Base-by-base conservation (phyloP, 2,797 vertebrate species). In the Halcyon leucocephala region DNA sequence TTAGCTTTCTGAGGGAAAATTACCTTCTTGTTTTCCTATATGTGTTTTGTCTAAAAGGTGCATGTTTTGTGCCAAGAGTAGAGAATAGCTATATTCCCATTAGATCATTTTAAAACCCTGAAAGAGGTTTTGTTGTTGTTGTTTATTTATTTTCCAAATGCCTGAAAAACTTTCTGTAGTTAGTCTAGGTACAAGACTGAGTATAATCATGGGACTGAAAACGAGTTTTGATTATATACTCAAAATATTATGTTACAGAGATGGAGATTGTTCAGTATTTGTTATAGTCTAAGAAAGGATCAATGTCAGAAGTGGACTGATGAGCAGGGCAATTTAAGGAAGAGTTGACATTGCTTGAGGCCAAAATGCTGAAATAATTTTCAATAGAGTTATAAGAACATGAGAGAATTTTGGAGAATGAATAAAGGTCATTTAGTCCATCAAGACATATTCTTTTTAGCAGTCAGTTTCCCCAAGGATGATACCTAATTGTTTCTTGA, bases 381-480 rank as follows among this genome's bases (percentile, higher is more conserved):
- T 97, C 57, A 54, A 80, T 52, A 97, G 95, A 97, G 94, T 97
- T 97, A 94, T 90, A 97, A 93, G 91, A 97, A 95, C 82, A 94
- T 41, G 70, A 96, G 86, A 97, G 92, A 96, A 90, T 96, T 98
- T 97, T 95, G 60, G 89, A 96, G 87, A 97, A 92, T 95, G 85
- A 97, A 97, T 97, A 98, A 98, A 98, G 97, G 98, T 98, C 97
- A 98, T 96, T 98, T 97, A 86, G 97, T 96, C 97, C 94, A 97
- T 97, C 91, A 97, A 96, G 96, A 82, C 80, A 78, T 81, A 96
- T 95, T 92, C 48, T 91, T 98, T 98, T 95, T 91, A 96, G 93
- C 78, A 95, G 91, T 96, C 72, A 88, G 83, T 97, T 98, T 98
- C 97, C 97, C 96, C 58, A 96, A 96, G 96, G 97, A 97, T 96